phyloP scores from a whole-genome alignment of 2,888 invertebrate species.

The Ochropacha duplaris region DNA sequence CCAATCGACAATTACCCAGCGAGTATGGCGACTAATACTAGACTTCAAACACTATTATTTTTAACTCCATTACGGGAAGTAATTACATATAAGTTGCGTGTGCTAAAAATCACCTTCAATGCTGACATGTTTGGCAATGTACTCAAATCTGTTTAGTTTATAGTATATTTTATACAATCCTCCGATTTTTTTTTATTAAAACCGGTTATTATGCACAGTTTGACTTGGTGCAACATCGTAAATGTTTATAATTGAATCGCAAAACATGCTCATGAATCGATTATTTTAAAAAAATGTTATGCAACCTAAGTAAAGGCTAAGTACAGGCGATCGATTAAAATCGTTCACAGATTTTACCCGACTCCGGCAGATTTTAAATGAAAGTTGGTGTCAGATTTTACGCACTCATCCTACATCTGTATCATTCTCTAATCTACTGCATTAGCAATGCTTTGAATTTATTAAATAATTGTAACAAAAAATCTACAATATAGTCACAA shows the following conservation, averaged over 20 bases:
- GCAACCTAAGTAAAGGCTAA: neutral
- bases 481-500: too few species aligned
- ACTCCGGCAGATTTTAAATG: too few species aligned
- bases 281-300: constrained; percentile 6
- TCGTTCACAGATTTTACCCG: too few species aligned
- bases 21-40: neutral
- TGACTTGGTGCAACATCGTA: constrained; percentile 7
- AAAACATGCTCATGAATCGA: constrained; percentile 13
- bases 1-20: constrained; percentile 9
- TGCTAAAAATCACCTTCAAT: neutral
- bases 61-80: neutral
- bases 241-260: constrained; percentile 17
- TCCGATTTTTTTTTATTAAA: too few species aligned
- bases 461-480: too few species aligned
- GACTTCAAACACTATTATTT: neutral
- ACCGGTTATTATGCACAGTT: neutral
- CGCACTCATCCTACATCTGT: too few species aligned
- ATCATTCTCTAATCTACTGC: too few species aligned
- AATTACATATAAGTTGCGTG: neutral
- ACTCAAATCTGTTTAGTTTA: too few species aligned
- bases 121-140: neutral
- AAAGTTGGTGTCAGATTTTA: too few species aligned
- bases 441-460: too few species aligned
- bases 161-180: too few species aligned
- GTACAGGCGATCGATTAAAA: too few species aligned